Base-by-base conservation (phyloP, 2,888 invertebrate species). In the Trilocha varians region DNA sequence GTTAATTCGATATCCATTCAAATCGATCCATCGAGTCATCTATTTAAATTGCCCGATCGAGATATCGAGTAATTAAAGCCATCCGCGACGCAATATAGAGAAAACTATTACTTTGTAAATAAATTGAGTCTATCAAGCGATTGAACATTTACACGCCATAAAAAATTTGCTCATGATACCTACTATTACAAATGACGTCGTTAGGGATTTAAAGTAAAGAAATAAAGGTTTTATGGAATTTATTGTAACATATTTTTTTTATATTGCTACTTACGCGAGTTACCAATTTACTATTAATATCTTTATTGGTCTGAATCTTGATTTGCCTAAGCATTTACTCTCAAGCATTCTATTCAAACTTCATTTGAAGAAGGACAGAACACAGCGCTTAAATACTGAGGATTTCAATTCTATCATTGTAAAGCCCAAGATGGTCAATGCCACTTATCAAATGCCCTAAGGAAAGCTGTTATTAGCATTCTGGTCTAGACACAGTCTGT, bases 11-110 rank as follows among this genome's bases (percentile, higher is more conserved):
- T 40, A 43, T 43, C 41, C 44, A 47, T 42, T 49, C 42, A 44
- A 13, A 13, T 40, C 16, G 32, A 40, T 13, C n/a, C 35, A 57
- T 54, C 50, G 48, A 59, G 52, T 50, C 49, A 47, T 57, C 60
- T 48, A 61, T 63, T 60, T 42, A 53, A 53, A 60, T 55, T 48
- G 50, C 45, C 57, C 56, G 59, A 65, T 64, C 57, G 59, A 64
- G 65, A 62, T 62, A 61, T 52, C 51, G 45, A 61, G 51, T 57
- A 64, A 70, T 69, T 68, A 66, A 70, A 65, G 55, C 50, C 43
- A 47, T 53, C 47, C 52, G 48, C 40, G 50, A 47, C 52, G 43
- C 48, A 46, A 50, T n/a, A n/a, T 36, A 42, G 48, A 44, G 43
- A 41, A 34, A 44, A 35, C 44, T 51, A 39, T 45, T 42, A 47